Evolutionary conservation across 2,888 invertebrate species (phyloP).

Genomic region (Coenonympha arcania): DNA sequence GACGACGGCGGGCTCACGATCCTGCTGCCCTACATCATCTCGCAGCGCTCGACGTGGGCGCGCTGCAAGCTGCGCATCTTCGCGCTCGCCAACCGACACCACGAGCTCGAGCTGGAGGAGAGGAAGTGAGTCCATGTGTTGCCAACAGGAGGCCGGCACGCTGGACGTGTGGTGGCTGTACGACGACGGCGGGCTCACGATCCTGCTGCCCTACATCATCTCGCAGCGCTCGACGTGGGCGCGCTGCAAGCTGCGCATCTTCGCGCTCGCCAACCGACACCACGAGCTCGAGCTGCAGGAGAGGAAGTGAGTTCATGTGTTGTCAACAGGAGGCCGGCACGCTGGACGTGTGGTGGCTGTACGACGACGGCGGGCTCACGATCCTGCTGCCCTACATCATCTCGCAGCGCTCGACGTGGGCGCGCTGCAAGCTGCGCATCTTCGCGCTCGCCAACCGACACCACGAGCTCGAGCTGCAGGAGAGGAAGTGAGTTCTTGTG

Average conservation of each 20-base stretch:
- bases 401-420: slow-evolving; percentile 84
- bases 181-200: slow-evolving; percentile 91
- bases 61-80: slow-evolving; percentile 86
- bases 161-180: slow-evolving; percentile 98
- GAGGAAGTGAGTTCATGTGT: slow-evolving; percentile 79
- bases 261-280: slow-evolving; percentile 86
- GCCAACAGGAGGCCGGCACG: slow-evolving; percentile 79
- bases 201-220: slow-evolving; percentile 88
- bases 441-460: slow-evolving; percentile 88
- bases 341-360: slow-evolving; percentile 97
- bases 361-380: slow-evolving; percentile 92
- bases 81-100: slow-evolving; percentile 85
- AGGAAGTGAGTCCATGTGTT: slow-evolving; percentile 80
- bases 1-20: too few species aligned
- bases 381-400: slow-evolving; percentile 90
- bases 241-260: slow-evolving; percentile 83
- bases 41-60: slow-evolving; percentile 83
- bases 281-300: slow-evolving; percentile 85
- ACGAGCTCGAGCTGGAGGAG: slow-evolving; percentile 85
- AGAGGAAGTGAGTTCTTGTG: slow-evolving; percentile 83
- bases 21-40: slow-evolving; percentile 88
- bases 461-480: slow-evolving; percentile 84
- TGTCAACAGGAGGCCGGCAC: slow-evolving; percentile 79
- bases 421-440: slow-evolving; percentile 83
- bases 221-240: slow-evolving; percentile 85